These are phyloP conservation scores for Aleiodes sp. DNA, from an alignment of 1,140 invertebrate genomes.

Conservation along the genomic window DNA sequence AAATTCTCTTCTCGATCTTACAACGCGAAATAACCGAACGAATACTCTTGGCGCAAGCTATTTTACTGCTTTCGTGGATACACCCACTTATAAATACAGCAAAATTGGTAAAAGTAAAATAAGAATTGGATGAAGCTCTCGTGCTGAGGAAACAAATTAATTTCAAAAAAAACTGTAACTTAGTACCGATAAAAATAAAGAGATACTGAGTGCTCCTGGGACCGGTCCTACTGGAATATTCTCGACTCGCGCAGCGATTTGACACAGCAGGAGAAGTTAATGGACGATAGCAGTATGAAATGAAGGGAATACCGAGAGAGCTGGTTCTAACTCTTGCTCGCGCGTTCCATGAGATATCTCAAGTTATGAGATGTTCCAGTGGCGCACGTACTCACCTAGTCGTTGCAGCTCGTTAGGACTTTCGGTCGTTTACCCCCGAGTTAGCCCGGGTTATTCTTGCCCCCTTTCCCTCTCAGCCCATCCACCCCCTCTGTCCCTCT, in stretches of 20 bases:
- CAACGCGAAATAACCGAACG: conserved; percentile 12
- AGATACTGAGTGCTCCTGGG: background rate
- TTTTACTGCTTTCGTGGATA: background rate
- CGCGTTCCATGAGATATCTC: conserved; percentile 28
- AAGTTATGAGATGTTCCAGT: conserved; percentile 36
- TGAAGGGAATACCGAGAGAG: background rate
- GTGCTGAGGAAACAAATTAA: conserved; percentile 26
- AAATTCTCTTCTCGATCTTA: conserved; percentile 28
- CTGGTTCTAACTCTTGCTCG: background rate
- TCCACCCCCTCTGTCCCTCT: background rate
- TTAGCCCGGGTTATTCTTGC: conserved; percentile 39
- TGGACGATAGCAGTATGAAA: background rate
- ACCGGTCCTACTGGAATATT: conserved; percentile 12
- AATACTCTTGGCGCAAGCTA: background rate
- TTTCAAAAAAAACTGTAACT: conserved; percentile 19
- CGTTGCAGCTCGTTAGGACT: conserved; percentile 56
- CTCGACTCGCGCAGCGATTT: background rate
- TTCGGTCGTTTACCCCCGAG: conserved; percentile 55
- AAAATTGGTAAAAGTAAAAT: background rate
- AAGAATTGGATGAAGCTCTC: background rate
- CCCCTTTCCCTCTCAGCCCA: background rate
- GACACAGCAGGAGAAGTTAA: background rate
- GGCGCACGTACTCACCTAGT: conserved; percentile 41
- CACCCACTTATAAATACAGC: conserved; percentile 1
- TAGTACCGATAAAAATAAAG: conserved; percentile 29